Conservation (phyloP, 2,888 invertebrate species). For the Pristionchus japonicus region DNA sequence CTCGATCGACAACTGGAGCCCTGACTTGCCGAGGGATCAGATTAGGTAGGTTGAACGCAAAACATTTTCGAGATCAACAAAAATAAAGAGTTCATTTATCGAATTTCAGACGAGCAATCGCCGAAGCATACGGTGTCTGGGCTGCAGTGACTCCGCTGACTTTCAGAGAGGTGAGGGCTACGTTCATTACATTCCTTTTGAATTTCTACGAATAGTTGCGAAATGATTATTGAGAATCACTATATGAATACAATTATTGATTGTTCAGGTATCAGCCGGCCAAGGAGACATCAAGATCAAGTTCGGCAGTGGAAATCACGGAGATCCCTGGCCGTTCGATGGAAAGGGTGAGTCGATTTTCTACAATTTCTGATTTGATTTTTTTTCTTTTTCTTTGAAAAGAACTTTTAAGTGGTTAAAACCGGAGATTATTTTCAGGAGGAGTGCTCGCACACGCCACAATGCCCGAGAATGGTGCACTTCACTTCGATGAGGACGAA, state of each 20-base stretch:
- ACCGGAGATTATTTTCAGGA: conserved; percentile 60
- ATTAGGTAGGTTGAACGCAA: conserved; percentile 60
- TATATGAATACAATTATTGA: background rate
- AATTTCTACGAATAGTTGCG: too few species aligned
- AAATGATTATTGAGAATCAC: too few species aligned
- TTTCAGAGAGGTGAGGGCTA: conserved; percentile 67
- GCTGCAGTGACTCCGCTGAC: conserved; percentile 63
- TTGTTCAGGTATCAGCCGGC: conserved; percentile 4
- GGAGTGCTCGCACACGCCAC: conserved; percentile 74
- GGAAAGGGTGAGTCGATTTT: conserved; percentile 58
- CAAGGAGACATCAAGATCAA: conserved; percentile 66
- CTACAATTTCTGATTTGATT: background rate
- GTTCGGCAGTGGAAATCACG: conserved; percentile 69
- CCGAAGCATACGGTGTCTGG: conserved; percentile 72
- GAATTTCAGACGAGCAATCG: conserved; percentile 65
- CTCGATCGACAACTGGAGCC: conserved; percentile 68
- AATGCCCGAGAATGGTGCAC: conserved; percentile 72
- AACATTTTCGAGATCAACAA: too few species aligned
- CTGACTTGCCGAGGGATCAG: conserved; percentile 68
- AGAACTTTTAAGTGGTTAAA: too few species aligned
- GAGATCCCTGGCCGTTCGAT: conserved; percentile 74
- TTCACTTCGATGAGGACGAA: conserved; percentile 74
- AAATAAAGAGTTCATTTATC: too few species aligned
- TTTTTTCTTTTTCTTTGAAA: background rate
- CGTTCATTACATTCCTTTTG: too few species aligned